phyloP scores from a whole-genome alignment of 2,797 vertebrate genomes.

The Neosalanx taihuensis region DNA sequence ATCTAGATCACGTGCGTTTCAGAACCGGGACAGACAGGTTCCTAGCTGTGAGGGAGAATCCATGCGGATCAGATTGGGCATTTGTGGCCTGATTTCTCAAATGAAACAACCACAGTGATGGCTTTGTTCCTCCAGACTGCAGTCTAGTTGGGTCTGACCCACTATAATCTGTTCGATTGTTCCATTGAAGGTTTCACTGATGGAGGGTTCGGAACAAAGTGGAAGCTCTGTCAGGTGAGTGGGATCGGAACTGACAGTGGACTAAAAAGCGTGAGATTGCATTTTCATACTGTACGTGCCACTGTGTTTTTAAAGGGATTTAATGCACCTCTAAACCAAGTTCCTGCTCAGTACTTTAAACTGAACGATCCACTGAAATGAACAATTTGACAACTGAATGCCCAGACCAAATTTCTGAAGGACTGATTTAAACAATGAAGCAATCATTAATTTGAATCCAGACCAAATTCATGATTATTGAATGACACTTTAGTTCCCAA shows the following conservation, averaged over 20 bases:
- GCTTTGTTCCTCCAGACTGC: constrained; percentile 56
- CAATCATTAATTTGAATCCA: constrained; percentile 22
- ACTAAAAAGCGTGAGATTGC: too few species aligned
- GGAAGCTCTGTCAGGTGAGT: background rate
- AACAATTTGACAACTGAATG: background rate
- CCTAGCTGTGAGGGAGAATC: constrained; percentile 57
- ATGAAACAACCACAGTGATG: constrained; percentile 57
- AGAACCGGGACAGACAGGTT: constrained; percentile 27
- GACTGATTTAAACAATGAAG: constrained; percentile 24
- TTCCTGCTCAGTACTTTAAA: too few species aligned
- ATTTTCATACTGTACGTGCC: too few species aligned
- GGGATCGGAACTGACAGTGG: background rate
- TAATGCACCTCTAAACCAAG: too few species aligned
- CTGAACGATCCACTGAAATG: background rate
- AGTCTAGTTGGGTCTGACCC: constrained; percentile 22
- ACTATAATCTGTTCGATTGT: constrained; percentile 42
- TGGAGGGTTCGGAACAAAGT: constrained; percentile 14
- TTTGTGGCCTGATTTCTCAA: constrained; percentile 57
- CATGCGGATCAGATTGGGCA: constrained; percentile 71
- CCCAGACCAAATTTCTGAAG: constrained; percentile 1
- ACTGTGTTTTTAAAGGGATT: too few species aligned
- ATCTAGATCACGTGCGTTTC: constrained; percentile 24
- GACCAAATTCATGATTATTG: constrained; percentile 18
- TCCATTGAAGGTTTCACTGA: constrained; percentile 53
- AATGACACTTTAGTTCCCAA: background rate